Evolutionary conservation across 2,888 invertebrate genomes (phyloP), one percentile per base, ranked within the genome.

Genomic region (Temnothorax rugatulus): DNA sequence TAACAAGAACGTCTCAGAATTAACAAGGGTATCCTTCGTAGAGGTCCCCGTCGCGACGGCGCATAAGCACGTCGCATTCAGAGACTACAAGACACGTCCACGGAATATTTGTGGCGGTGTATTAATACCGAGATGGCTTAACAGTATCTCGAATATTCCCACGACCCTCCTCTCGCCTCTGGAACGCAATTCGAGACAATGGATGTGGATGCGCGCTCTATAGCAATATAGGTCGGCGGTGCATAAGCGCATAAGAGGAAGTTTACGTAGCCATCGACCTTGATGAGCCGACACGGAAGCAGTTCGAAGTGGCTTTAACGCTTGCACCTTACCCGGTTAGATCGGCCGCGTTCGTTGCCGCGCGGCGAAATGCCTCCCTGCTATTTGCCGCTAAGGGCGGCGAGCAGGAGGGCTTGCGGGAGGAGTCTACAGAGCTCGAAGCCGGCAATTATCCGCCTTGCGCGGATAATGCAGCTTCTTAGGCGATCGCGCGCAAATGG

Each of bases 241-340:
- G 50, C 63, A 29, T 50, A 69, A 66, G 41, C 66, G 38, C 63
- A 66, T 82, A 29, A 29, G 79, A 86, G 59, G 75, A 83, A 87
- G 83, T 89, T 89, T 87, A 88, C 64, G 84, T 81, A 75, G 54
- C 77, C 77, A 87, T 88, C 84, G 82, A 85, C 87, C 88, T 88
- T 90, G 87, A 88, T 87, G 50, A 84, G 82, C 38, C 61, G 34
- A 69, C 25, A 69, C 69, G 77, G 41, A 75, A 79, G 71, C 71
- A 83, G 82, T 64, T 75, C 63, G 50, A 74, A 84, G 79, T 84
- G 83, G 41, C 84, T 69, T 71, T 57, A 83, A 82, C 63, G 69
- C 61, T 81, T 63, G 25, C 79, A 69, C 29, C 61, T 64, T 66
- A 41, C 68, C 29, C 21, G 52, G 7, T 7, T 34, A 41, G 52